These are phyloP conservation scores for Bradypus variegatus DNA, from an alignment of 2,797 vertebrate genomes.

Conservation along the genomic window DNA sequence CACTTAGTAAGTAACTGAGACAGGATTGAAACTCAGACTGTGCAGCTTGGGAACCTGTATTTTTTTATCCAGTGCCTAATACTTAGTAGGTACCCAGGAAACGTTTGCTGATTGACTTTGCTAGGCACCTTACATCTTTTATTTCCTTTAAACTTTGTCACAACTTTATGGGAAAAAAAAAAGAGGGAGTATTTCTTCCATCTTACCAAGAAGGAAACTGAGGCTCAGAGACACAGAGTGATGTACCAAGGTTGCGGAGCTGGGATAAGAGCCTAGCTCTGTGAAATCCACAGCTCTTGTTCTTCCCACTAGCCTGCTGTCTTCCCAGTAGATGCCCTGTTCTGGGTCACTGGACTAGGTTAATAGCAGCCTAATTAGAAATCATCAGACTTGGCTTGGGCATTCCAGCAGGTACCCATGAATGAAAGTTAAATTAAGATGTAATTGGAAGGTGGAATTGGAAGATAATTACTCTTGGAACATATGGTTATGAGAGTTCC, in stretches of 20 bases:
- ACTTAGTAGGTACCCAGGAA: neutral
- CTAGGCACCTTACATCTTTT: neutral
- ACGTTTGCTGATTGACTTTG: neutral
- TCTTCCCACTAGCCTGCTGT: neutral
- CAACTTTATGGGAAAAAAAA: neutral
- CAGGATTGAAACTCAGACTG: neutral
- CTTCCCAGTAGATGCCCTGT: neutral
- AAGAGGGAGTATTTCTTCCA: neutral
- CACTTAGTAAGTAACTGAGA: neutral
- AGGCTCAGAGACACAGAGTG: neutral
- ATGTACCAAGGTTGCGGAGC: neutral
- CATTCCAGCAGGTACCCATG: conserved; percentile 32
- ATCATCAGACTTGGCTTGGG: conserved; percentile 26
- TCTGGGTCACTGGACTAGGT: neutral
- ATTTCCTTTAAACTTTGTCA: neutral
- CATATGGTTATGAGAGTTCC: conserved; percentile 27
- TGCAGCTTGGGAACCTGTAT: neutral
- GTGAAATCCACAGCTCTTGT: neutral
- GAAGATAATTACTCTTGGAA: conserved; percentile 53
- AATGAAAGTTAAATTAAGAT: conserved; percentile 57
- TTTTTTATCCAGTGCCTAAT: neutral
- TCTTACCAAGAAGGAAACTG: conserved; percentile 3
- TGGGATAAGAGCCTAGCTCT: neutral
- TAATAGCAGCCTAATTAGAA: conserved; percentile 45
- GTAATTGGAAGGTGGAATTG: conserved; percentile 52